phyloP scores from a whole-genome alignment of 2,888 invertebrate genomes.

The Kryphioiulus occultus region DNA sequence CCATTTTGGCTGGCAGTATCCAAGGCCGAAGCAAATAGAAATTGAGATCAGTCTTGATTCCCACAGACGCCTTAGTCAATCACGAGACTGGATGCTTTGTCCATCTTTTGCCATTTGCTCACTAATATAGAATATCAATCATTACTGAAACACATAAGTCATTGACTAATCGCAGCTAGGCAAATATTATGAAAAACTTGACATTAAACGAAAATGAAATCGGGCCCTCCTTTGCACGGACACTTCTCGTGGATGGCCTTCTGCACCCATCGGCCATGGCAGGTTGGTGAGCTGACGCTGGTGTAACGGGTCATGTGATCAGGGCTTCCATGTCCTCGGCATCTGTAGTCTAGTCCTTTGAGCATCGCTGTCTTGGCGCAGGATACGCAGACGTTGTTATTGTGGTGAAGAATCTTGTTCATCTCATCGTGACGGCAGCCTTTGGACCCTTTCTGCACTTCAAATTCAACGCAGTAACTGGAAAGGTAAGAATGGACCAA shows the following conservation, averaged over 20 bases:
- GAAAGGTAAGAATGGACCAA: slow-evolving; percentile 59
- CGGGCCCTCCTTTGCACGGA: slow-evolving; percentile 60
- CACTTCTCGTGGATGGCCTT: slow-evolving; percentile 60
- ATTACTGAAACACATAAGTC: not conserved
- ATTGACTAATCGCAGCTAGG: not conserved
- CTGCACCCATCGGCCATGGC: slow-evolving; percentile 87
- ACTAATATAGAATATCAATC: not conserved
- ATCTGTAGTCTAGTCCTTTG: slow-evolving; percentile 76
- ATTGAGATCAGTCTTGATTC: not conserved
- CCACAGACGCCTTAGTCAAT: not conserved
- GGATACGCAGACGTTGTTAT: slow-evolving; percentile 78
- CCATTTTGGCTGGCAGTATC: not conserved
- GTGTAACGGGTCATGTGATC: slow-evolving; percentile 81
- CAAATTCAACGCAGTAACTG: slow-evolving; percentile 88
- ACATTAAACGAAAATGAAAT: slow-evolving; percentile 61
- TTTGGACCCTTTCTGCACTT: slow-evolving; percentile 81
- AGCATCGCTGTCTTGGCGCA: slow-evolving; percentile 85
- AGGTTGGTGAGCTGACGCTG: slow-evolving; percentile 83
- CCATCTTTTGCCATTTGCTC: not conserved
- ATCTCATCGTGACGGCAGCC: slow-evolving; percentile 79
- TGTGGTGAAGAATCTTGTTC: slow-evolving; percentile 75
- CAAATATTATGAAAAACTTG: slow-evolving; percentile 12
- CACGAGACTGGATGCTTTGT: not conserved
- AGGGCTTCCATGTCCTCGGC: slow-evolving; percentile 84
- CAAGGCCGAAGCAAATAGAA: not conserved